These are phyloP conservation scores for Drosophila gaucha DNA, from an alignment of 2,888 invertebrate genomes.

Conservation along the genomic window DNA sequence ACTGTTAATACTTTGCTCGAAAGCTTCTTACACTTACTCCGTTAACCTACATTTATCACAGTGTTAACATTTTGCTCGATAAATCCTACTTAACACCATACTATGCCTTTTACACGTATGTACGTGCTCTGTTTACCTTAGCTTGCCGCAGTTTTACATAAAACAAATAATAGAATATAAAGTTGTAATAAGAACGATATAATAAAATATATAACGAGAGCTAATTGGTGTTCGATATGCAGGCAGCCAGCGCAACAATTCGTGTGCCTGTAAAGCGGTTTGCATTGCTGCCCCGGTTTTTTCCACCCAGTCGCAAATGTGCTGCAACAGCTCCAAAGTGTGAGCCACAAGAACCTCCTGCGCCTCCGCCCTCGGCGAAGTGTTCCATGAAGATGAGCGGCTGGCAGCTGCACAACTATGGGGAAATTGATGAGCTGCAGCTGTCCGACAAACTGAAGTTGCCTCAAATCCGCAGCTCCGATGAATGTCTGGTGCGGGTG, in stretches of 20 bases:
- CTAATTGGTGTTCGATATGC: constrained; percentile 18
- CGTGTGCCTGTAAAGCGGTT: constrained; percentile 7
- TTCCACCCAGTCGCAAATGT: constrained; percentile 11
- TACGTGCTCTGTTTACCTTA: constrained; percentile 3
- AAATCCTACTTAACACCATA: constrained; percentile 13
- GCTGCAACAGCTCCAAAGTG: not conserved
- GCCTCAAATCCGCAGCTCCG: constrained; percentile 89
- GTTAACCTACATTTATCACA: too few relatives aligned
- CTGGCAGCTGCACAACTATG: constrained; percentile 94
- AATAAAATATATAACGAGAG: constrained; percentile 14
- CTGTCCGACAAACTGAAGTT: constrained; percentile 87
- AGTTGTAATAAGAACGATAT: not conserved
- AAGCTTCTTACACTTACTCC: too few relatives aligned
- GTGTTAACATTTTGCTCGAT: not conserved
- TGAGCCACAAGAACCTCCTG: not conserved
- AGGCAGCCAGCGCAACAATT: constrained; percentile 1
- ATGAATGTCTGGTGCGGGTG: constrained; percentile 92
- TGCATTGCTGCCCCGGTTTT: constrained; percentile 1
- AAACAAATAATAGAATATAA: not conserved
- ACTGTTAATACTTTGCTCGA: too few relatives aligned
- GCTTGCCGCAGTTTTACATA: constrained; percentile 1
- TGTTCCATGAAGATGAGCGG: constrained; percentile 87
- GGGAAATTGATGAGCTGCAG: constrained; percentile 88
- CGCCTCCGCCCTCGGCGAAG: constrained; percentile 13
- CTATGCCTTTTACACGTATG: not conserved